These are phyloP conservation scores for Sisor rabdophorus DNA, from an alignment of 2,113 vertebrate genomes.

Conservation along the genomic window DNA sequence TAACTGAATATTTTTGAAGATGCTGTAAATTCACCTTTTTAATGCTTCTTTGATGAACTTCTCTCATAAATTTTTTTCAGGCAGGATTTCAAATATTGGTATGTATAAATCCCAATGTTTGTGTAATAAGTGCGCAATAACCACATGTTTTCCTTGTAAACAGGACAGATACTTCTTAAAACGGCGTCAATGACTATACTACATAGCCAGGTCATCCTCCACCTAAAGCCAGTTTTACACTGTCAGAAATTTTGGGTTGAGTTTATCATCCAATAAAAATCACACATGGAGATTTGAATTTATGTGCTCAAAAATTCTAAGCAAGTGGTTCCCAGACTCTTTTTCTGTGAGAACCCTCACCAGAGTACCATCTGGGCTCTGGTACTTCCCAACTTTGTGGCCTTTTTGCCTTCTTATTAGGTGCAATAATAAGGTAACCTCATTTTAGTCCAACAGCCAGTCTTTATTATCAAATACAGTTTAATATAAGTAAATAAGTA, in stretches of 20 bases:
- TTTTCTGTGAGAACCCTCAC: too few relatives aligned
- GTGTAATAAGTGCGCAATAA: not conserved
- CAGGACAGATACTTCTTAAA: not conserved
- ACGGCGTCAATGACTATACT: not conserved
- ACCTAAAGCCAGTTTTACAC: not conserved
- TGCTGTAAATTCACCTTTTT: not conserved
- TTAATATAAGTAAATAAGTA: too few relatives aligned
- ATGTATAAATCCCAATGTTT: slow-evolving; percentile 28
- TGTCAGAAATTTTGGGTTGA: not conserved
- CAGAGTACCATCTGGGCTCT: too few relatives aligned
- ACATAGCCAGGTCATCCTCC: not conserved
- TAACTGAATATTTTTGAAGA: not conserved
- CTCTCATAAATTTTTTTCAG: slow-evolving; percentile 35
- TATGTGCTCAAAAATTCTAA: too few relatives aligned
- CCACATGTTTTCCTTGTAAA: slow-evolving; percentile 6
- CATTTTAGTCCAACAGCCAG: too few relatives aligned
- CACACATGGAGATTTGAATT: too few relatives aligned
- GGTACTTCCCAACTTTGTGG: too few relatives aligned
- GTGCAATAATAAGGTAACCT: too few relatives aligned
- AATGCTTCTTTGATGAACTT: slow-evolving; percentile 19
- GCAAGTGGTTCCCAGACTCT: too few relatives aligned
- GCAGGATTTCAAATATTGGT: slow-evolving; percentile 32
- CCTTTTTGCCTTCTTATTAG: too few relatives aligned
- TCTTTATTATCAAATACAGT: too few relatives aligned
- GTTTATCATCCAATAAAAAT: too few relatives aligned